A percentile compares a stretch with the other conserved stretches of the same genome.
These are phyloP conservation scores for Eulemur rufifrons DNA, from an alignment of 2,113 vertebrate genomes.

Conservation along the genomic window DNA sequence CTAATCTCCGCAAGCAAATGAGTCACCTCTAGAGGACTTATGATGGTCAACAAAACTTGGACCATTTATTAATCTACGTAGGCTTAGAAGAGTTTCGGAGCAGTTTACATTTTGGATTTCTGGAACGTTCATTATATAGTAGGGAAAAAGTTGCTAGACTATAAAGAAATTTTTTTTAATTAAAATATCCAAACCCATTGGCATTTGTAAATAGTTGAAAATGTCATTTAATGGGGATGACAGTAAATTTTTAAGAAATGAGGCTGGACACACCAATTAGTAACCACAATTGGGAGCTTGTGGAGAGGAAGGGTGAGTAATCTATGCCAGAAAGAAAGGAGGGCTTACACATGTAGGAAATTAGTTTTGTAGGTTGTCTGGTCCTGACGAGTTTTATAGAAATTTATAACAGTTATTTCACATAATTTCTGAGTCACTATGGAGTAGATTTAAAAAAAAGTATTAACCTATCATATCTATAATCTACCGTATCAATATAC, in stretches of 20 bases:
- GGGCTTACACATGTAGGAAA: neutral
- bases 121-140: neutral
- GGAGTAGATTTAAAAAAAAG: neutral
- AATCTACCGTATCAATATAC: neutral
- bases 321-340: neutral
- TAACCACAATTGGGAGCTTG: neutral
- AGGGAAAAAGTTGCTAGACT: neutral
- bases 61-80: neutral
- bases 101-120: neutral
- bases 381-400: neutral
- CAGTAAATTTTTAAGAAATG: slow-evolving; percentile 15
- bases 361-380: neutral
- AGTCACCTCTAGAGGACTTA: neutral
- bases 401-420: neutral
- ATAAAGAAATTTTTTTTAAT: neutral
- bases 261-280: neutral
- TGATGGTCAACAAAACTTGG: neutral
- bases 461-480: neutral
- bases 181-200: neutral
- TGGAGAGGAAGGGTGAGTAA: neutral
- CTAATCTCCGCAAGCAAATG: neutral
- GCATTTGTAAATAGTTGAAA: neutral
- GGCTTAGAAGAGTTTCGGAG: neutral
- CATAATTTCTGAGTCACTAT: neutral
- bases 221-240: neutral